Evolutionary conservation across 2,113 vertebrate species (phyloP), one percentile per base, ranked within the genome.

Genomic region (Tricholaema leucomelas): DNA sequence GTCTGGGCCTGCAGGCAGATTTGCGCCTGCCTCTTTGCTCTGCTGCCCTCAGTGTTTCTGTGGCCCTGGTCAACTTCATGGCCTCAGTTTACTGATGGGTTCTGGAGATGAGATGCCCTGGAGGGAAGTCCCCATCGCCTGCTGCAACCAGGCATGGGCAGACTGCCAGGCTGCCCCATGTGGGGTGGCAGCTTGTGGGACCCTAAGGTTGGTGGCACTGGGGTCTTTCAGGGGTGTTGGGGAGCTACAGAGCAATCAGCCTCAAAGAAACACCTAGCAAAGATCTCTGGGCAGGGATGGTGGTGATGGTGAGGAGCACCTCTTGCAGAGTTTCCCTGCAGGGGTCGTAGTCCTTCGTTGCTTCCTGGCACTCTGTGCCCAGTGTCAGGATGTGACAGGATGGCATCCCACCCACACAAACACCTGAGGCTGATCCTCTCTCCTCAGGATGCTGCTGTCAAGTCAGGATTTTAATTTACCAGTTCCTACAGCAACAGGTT

Each of bases 401-500:
- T n/a, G 59, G n/a, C 67, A 63, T 87, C 71, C 70, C 74, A 78
- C 48, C 63, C 81, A 30, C 70, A 67, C 16, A 35, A 64, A 25
- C 44, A 38, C 52, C 33, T 60, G 91, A 56, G 42, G 12, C 35
- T 67, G 65, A 54, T 88, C 38, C 40, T 81, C 36, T 80, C 71
- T 79, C 59, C 80, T 87, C 81, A 72, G 81, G 81, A 87, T 38
- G 3, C 52, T 31, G 56, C 81, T 96, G 64, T 83, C 87, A 75
- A 80, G 60, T 40, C 9, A 15, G n/a, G 71, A 73, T 89, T 96
- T 48, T 64, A 36, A 65, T 94, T 85, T 93, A 36, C 75, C 63
- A 13, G 60, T 96, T 92, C 83, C 95, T 65, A 50, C 61, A 81
- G 81, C 78, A 92, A 79, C 67, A 2, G 0, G 0, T 10, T 92